A percentile compares a stretch with the other conserved stretches of the same genome.
Conservation (phyloP, 2,888 invertebrate genomes). For the Sericinus montela region DNA sequence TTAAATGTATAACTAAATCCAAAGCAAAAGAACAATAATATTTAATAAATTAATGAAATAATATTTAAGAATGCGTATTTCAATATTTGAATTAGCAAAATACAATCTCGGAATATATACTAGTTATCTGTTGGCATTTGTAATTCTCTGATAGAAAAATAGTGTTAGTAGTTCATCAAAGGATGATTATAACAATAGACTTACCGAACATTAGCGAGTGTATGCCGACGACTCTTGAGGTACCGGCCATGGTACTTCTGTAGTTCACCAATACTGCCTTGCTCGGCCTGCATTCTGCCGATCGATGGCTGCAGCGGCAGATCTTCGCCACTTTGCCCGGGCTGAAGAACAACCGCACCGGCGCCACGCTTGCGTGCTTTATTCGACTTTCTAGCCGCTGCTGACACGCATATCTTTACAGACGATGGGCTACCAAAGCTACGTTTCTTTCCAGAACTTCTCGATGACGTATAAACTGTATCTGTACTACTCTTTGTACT, state of each 20-base stretch:
- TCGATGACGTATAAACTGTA: constrained; percentile 70
- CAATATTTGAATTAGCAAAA: too few species aligned
- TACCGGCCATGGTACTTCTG: constrained; percentile 93
- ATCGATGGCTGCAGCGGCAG: constrained; percentile 53
- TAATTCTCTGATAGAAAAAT: too few species aligned
- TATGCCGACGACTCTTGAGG: constrained; percentile 91
- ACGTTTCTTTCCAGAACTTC: constrained; percentile 74
- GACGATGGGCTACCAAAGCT: constrained; percentile 78
- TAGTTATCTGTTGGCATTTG: too few species aligned
- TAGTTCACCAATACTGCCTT: constrained; percentile 93
- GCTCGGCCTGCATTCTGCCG: constrained; percentile 94
- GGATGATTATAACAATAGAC: too few species aligned
- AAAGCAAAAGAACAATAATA: too few species aligned
- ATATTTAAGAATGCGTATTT: too few species aligned
- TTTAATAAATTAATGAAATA: too few species aligned
- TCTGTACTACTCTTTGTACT: constrained; percentile 74
- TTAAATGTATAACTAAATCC: too few species aligned
- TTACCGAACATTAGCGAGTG: constrained; percentile 95
- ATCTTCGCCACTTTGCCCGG: constrained; percentile 54
- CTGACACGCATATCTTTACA: constrained; percentile 78
- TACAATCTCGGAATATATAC: too few species aligned
- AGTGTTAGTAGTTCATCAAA: too few species aligned
- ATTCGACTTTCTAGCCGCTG: constrained; percentile 72
- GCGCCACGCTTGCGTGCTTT: constrained; percentile 76
- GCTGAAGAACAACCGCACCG: constrained; percentile 35